These are phyloP conservation scores for Sinonovacula constricta DNA, from an alignment of 1,140 invertebrate species.

Conservation along the genomic window DNA sequence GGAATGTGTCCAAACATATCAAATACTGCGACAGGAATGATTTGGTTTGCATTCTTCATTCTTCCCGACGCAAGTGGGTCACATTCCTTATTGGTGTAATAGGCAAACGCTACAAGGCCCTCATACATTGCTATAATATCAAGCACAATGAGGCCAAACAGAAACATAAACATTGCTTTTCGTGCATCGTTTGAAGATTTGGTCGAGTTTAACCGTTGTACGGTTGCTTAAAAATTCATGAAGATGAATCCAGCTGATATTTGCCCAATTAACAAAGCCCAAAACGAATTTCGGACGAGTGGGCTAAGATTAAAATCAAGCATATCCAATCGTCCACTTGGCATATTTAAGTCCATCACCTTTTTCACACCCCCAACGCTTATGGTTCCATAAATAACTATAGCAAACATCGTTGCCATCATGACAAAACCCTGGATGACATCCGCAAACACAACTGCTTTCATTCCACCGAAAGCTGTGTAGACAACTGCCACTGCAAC, in stretches of 20 bases:
- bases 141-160: constrained; percentile 6
- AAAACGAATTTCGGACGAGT: constrained; percentile 21
- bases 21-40: constrained; percentile 14
- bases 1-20: constrained; percentile 32
- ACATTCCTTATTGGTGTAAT: constrained; percentile 26
- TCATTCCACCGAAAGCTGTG: constrained; percentile 31
- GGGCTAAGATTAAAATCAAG: constrained; percentile 30
- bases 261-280: constrained; percentile 30
- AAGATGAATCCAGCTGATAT: background rate
- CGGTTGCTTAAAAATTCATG: background rate
- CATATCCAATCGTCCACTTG: constrained; percentile 15
- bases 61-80: constrained; percentile 35
- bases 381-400: constrained; percentile 28
- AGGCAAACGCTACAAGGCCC: constrained; percentile 27
- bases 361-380: background rate
- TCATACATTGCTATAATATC: background rate
- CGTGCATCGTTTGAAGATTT: constrained; percentile 14
- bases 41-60: constrained; percentile 40
- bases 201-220: constrained; percentile 33
- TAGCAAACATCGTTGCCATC: constrained; percentile 9
- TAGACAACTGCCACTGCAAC: constrained; percentile 14
- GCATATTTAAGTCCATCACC: constrained; percentile 6
- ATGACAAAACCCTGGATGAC: constrained; percentile 37
- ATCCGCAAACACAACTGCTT: constrained; percentile 28
- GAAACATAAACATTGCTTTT: constrained; percentile 8